A percentile compares a stretch with the other conserved stretches of the same genome.
Evolutionary conservation across 2,888 invertebrate species (phyloP).

Genomic region (Cosmia trapezina): DNA sequence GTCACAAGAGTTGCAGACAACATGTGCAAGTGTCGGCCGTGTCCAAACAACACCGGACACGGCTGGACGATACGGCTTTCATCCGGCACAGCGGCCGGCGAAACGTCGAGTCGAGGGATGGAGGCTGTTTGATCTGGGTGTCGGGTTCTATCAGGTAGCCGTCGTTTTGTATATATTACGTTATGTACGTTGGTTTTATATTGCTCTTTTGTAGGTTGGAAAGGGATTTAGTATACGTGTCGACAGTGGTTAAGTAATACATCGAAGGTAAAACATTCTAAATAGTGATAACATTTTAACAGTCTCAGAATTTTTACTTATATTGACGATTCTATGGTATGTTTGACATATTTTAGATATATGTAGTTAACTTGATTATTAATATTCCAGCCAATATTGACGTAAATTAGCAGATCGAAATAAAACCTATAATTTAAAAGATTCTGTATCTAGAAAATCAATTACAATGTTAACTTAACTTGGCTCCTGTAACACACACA

Average conservation of each 20-base stretch:
- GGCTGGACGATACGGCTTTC: slow-evolving; percentile 31
- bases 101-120: not conserved
- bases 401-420: not conserved
- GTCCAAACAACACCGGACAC: slow-evolving; percentile 27
- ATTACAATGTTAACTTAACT: not conserved
- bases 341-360: not conserved
- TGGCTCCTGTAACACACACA: not conserved
- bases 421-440: not conserved
- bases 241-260: not conserved
- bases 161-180: not conserved
- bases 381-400: not conserved
- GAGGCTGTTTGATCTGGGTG: slow-evolving; percentile 16
- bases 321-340: not conserved
- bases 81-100: slow-evolving; percentile 5
- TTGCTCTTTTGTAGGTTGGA: not conserved
- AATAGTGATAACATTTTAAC: not conserved
- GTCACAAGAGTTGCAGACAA: slow-evolving; percentile 33
- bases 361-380: not conserved
- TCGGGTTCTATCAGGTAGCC: slow-evolving; percentile 16
- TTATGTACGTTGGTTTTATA: not conserved
- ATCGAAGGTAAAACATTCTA: too few relatives aligned
- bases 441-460: not conserved
- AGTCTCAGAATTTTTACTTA: not conserved
- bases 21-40: slow-evolving; percentile 34
- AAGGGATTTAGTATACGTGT: too few relatives aligned